Evolutionary conservation across 2,113 vertebrate genomes (phyloP), one percentile per base, ranked within the genome.

Genomic region (Copsychus sechellarum): DNA sequence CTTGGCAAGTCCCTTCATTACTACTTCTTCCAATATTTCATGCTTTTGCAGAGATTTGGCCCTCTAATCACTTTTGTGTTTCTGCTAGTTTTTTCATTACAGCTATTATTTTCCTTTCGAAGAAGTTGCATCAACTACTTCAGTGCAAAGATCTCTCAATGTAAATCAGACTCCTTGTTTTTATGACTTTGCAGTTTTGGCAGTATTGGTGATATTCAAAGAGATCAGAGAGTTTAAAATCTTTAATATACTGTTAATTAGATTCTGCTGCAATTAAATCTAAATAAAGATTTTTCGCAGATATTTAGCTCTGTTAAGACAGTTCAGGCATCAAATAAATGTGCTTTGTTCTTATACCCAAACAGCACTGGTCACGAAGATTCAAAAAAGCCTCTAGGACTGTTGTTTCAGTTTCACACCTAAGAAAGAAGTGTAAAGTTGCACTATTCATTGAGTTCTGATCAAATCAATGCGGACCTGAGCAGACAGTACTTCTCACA

Each of bases 281-380:
- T 91, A 92, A 93, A 92, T 87, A 79, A 93, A 92, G 92, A 79
- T 81, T 92, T 96, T 76, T 38, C n/a, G 76, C 84, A 84, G 70
- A 40, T 91, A 34, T 85, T 93, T 82, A 82, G 42, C 21, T 81
- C 45, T 53, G n/a, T 65, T 89, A 72, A 89, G 53, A 85, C 50
- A 65, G 15, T 82, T 85, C 53, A 89, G 43, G 42, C 36, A 54
- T 79, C 81, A 84, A 60, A 84, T 60, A 89, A 95, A 76, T 72
- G 25, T 53, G 28, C 50, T 79, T 89, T 92, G 80, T 62, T 64
- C 33, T 81, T 76, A 29, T 12, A 95, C 16, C 5, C 48, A 61
- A 95, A 67, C 53, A 72, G 29, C 56, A 54, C 26, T 6, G 28
- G 66, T 77, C 12, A 4, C 0, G 1, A 81, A 88, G 36, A 66